Evolutionary conservation across 2,888 invertebrate genomes (phyloP).

Genomic region (Drosophila meridiana): DNA sequence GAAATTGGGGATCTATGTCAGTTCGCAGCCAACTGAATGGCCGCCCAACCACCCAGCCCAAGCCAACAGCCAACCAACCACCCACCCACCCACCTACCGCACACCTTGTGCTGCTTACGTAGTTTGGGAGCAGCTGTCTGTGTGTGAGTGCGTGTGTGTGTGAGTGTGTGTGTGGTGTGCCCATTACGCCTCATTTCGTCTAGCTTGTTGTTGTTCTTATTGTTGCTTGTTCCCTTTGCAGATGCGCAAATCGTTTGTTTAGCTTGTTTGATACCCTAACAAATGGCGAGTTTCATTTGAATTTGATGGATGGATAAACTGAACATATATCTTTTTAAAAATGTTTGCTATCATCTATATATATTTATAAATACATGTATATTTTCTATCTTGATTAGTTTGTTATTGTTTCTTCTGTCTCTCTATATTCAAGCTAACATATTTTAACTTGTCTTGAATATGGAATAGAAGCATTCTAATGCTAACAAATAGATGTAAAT

Average conservation of each 20-base stretch:
- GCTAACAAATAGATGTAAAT: background rate
- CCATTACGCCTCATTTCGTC: slow-evolving; percentile 65
- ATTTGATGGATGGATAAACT: background rate
- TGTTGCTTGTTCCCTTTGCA: slow-evolving; percentile 65
- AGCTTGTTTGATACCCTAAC: slow-evolving; percentile 25
- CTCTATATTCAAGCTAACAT: background rate
- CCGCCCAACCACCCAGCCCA: slow-evolving; percentile 16
- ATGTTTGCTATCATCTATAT: background rate
- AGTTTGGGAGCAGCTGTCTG: slow-evolving; percentile 22
- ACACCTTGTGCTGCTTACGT: slow-evolving; percentile 59
- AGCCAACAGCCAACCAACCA: slow-evolving; percentile 4
- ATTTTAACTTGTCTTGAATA: background rate
- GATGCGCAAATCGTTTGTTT: slow-evolving; percentile 54
- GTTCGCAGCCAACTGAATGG: slow-evolving; percentile 18
- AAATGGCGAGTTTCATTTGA: background rate
- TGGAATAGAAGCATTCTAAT: background rate
- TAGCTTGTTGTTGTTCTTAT: slow-evolving; percentile 27
- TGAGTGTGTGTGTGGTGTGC: slow-evolving; percentile 45
- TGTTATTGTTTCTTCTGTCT: background rate
- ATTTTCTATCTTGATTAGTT: background rate
- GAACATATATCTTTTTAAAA: background rate
- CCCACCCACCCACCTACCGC: slow-evolving; percentile 38
- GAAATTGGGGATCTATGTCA: slow-evolving; percentile 39
- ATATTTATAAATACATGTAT: background rate
- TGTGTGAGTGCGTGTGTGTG: slow-evolving; percentile 17